A percentile compares a stretch with the other conserved stretches of the same genome.
Conservation (phyloP, 2,888 invertebrate species). For the Alsophila aescularia region DNA sequence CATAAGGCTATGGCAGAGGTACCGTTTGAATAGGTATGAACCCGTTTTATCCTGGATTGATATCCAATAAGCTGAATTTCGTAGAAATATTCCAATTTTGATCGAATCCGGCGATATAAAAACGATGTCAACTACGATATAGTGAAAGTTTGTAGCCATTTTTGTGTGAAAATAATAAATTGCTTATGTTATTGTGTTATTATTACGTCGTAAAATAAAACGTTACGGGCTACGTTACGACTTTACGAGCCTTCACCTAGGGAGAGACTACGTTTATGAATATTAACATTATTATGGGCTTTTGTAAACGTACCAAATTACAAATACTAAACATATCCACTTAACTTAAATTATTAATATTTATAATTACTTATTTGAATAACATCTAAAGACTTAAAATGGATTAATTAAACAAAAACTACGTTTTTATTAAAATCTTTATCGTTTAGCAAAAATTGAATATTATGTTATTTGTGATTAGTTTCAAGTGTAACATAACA, state of each 20-base stretch:
- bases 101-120: constrained; percentile 58
- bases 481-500: too few species aligned
- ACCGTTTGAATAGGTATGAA: constrained; percentile 60
- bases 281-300: constrained; percentile 46
- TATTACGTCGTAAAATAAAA: constrained; percentile 55
- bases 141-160: constrained; percentile 51
- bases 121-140: constrained; percentile 49
- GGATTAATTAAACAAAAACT: too few species aligned
- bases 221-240: constrained; percentile 48
- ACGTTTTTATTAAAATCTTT: too few species aligned
- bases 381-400: too few species aligned
- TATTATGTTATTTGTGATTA: too few species aligned
- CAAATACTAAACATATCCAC: neutral
- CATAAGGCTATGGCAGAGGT: constrained; percentile 37
- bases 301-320: constrained; percentile 39
- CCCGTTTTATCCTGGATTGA: constrained; percentile 73
- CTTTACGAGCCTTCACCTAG: constrained; percentile 45
- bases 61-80: constrained; percentile 72
- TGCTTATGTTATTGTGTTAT: constrained; percentile 50
- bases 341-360: neutral
- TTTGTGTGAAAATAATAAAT: constrained; percentile 56
- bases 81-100: constrained; percentile 61
- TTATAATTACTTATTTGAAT: too few species aligned
- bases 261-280: constrained; percentile 44
- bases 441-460: too few species aligned